Conservation (phyloP, 2,113 vertebrate species). For the Corydoras maculifer region DNA sequence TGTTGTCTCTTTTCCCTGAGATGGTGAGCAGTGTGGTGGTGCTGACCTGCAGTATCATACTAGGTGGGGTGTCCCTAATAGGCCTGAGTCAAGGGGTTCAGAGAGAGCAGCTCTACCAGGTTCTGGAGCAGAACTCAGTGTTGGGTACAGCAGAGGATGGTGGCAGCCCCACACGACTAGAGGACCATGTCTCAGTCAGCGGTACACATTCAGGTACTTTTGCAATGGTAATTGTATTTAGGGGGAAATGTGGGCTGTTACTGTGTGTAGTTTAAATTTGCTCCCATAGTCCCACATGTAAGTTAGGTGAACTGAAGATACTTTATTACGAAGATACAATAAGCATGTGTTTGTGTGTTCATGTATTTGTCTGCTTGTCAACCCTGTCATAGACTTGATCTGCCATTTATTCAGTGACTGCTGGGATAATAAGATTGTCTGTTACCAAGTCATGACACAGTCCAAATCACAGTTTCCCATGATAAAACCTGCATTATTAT, state of each 20-base stretch:
- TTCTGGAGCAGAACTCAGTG: conserved; percentile 69
- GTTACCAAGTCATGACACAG: no score
- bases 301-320: no score
- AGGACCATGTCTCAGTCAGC: conserved; percentile 43
- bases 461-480: no score
- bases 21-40: conserved; percentile 80
- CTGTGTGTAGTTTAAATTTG: not conserved
- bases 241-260: not conserved
- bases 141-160: conserved; percentile 55
- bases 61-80: conserved; percentile 82
- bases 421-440: no score
- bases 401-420: no score
- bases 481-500: no score
- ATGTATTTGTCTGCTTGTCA: no score
- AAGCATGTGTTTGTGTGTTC: no score
- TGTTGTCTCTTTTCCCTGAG: conserved; percentile 50
- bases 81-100: conserved; percentile 78
- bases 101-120: conserved; percentile 71
- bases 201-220: conserved; percentile 54
- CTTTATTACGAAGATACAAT: no score
- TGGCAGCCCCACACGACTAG: conserved; percentile 53
- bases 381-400: no score
- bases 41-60: conserved; percentile 74
- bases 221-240: conserved; percentile 25
- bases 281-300: no score